Evolutionary conservation across 2,888 invertebrate species (phyloP).

Genomic region (Ceramica pisi): DNA sequence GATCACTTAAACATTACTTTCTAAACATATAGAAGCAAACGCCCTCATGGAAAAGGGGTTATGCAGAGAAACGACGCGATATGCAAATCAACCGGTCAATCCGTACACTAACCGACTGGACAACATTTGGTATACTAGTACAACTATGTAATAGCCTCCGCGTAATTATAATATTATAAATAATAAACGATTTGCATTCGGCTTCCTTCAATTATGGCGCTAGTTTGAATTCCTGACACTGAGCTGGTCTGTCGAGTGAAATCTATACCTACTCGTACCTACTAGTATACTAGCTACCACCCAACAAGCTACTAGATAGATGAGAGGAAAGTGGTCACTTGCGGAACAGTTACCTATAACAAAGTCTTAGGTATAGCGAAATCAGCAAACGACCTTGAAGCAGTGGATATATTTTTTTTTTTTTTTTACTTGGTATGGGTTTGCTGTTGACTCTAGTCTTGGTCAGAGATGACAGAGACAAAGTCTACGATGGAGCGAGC

Average conservation of each 20-base stretch:
- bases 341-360: neutral
- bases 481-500: no score
- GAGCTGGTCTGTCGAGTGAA: slow-evolving; percentile 44
- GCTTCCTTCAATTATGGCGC: slow-evolving; percentile 76
- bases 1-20: slow-evolving; percentile 54
- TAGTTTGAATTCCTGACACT: slow-evolving; percentile 60
- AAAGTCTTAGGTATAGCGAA: no score
- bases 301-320: neutral
- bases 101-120: slow-evolving; percentile 42
- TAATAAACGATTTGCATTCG: slow-evolving; percentile 82
- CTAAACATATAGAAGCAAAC: slow-evolving; percentile 53
- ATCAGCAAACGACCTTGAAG: no score
- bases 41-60: slow-evolving; percentile 64
- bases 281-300: neutral
- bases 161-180: slow-evolving; percentile 82
- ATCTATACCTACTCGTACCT: slow-evolving; percentile 11
- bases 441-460: no score
- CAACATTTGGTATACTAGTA: slow-evolving; percentile 61
- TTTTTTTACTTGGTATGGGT: no score
- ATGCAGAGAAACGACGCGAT: slow-evolving; percentile 64
- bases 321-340: neutral
- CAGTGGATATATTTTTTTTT: no score
- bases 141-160: slow-evolving; percentile 62
- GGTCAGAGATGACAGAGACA: no score
- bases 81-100: slow-evolving; percentile 67